Evolutionary conservation across 2,113 vertebrate species (phyloP).

Genomic region (Sapayoa aenigma): DNA sequence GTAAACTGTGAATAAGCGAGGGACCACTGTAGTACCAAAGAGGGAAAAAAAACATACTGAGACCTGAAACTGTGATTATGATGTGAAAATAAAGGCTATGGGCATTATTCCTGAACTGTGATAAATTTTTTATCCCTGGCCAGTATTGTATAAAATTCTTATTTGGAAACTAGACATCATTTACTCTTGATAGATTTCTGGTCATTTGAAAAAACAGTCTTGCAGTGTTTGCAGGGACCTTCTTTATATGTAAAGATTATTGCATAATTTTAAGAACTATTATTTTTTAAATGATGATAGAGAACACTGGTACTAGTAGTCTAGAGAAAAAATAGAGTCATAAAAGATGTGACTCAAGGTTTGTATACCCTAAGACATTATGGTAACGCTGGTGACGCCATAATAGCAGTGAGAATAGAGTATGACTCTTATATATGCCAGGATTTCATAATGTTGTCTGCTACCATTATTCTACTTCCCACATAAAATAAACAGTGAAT

Average conservation of each 20-base stretch:
- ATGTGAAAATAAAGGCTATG: conserved; percentile 3
- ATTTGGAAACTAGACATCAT: background rate
- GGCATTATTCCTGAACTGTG: background rate
- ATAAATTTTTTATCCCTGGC: background rate
- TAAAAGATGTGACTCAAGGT: background rate
- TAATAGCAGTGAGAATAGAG: background rate
- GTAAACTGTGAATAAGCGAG: too few species aligned
- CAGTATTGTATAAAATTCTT: background rate
- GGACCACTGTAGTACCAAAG: background rate
- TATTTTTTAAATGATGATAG: background rate
- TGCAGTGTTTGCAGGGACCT: background rate
- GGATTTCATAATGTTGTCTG: background rate
- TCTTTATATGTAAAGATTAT: background rate
- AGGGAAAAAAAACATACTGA: background rate
- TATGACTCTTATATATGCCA: background rate
- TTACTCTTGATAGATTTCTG: background rate
- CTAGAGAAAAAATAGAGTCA: background rate
- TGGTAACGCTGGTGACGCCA: background rate
- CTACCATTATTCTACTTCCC: background rate
- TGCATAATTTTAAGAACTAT: background rate
- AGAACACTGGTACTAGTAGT: background rate
- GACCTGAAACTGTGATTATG: background rate
- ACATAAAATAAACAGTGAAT: background rate
- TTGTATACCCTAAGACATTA: background rate
- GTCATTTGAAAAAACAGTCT: background rate